phyloP scores from a whole-genome alignment of 2,113 vertebrate species.

The Dendropsophus ebraccatus region DNA sequence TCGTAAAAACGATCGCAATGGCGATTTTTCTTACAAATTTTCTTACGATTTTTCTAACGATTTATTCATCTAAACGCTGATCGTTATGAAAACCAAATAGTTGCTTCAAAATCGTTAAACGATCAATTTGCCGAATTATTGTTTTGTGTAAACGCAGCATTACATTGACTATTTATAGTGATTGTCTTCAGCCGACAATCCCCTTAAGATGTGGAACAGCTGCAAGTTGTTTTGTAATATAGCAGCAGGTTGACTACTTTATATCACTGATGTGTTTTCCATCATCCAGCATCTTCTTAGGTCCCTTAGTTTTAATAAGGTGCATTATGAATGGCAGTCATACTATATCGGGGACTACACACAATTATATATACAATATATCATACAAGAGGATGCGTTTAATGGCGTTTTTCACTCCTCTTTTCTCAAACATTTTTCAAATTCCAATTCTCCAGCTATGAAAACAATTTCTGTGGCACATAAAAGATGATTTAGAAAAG shows the following conservation, averaged over 20 bases:
- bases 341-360: background rate
- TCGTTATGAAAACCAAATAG: too few relatives aligned
- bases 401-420: too few relatives aligned
- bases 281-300: background rate
- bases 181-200: background rate
- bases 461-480: background rate
- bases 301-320: background rate
- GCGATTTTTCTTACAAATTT: too few relatives aligned
- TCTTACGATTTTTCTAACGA: too few relatives aligned
- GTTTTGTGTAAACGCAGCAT: too few relatives aligned
- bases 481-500: background rate
- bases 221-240: too few relatives aligned
- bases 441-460: background rate
- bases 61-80: too few relatives aligned
- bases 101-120: too few relatives aligned
- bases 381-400: too few relatives aligned
- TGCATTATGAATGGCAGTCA: background rate
- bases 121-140: too few relatives aligned
- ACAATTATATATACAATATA: background rate
- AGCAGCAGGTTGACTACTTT: background rate
- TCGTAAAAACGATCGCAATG: too few relatives aligned
- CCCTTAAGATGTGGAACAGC: too few relatives aligned
- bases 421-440: constrained; percentile 2
- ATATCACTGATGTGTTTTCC: background rate
- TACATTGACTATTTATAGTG: background rate